Percentiles rank a stretch among this genome's conserved stretches.
Conservation (phyloP, 64 coral and sea anemone genomes). For the Anthopleura sola region DNA sequence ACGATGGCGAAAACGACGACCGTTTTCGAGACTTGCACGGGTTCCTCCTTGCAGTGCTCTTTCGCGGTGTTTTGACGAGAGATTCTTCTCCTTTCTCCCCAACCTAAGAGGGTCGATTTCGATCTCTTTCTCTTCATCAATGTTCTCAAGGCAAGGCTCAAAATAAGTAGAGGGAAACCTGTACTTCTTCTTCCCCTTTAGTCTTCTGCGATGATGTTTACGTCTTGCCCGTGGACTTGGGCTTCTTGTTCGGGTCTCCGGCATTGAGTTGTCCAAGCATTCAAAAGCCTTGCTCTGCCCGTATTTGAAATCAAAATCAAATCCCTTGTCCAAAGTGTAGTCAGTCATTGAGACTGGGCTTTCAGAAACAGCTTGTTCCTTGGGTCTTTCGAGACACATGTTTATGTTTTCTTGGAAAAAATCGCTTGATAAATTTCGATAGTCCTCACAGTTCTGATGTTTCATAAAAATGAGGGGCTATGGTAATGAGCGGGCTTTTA, state of each 20-base stretch:
- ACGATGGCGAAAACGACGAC: slow-evolving; percentile 44
- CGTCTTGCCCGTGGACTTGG: slow-evolving; percentile 22
- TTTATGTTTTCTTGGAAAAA: not conserved
- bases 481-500: slow-evolving; percentile 20
- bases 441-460: not conserved
- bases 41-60: slow-evolving; percentile 40
- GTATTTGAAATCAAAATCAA: slow-evolving; percentile 67
- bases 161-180: slow-evolving; percentile 34
- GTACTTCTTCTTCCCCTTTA: slow-evolving; percentile 28
- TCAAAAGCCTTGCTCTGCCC: slow-evolving; percentile 39
- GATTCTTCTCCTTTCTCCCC: slow-evolving; percentile 29
- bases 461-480: not conserved
- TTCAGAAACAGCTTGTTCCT: slow-evolving; percentile 7
- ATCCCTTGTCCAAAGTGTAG: slow-evolving; percentile 12
- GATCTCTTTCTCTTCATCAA: slow-evolving; percentile 42
- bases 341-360: slow-evolving; percentile 38
- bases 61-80: slow-evolving; percentile 44
- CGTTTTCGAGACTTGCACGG: slow-evolving; percentile 35
- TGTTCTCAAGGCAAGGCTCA: slow-evolving; percentile 52
- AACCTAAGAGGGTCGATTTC: slow-evolving; percentile 22
- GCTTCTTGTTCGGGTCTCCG: slow-evolving; percentile 19
- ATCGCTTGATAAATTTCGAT: not conserved
- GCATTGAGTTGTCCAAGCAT: slow-evolving; percentile 8
- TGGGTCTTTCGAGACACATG: slow-evolving; percentile 29
- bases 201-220: slow-evolving; percentile 29